Evolutionary conservation across 1,140 invertebrate genomes (phyloP).

Genomic region (Drosophila rhopaloa): DNA sequence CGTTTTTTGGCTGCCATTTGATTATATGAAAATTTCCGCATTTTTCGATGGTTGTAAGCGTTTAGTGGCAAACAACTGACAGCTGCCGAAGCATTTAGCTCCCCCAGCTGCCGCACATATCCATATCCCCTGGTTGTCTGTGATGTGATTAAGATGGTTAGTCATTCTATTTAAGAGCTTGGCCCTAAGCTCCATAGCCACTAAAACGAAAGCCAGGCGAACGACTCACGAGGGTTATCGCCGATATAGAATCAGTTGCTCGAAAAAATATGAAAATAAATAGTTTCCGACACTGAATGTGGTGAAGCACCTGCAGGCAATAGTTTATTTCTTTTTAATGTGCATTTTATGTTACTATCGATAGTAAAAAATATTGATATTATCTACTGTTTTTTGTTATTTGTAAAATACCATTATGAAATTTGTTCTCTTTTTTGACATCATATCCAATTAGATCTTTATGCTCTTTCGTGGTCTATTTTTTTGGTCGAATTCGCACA

Average conservation of each 20-base stretch:
- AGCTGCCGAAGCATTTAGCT: slow-evolving; percentile 62
- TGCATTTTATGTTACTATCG: background rate
- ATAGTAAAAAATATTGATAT: background rate
- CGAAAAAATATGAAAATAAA: slow-evolving; percentile 4
- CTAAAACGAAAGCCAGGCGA: slow-evolving; percentile 25
- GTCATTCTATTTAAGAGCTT: slow-evolving; percentile 72
- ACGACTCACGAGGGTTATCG: slow-evolving; percentile 16
- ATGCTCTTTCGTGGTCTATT: background rate
- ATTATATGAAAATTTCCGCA: slow-evolving; percentile 45
- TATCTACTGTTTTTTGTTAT: background rate
- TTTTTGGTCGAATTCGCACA: background rate
- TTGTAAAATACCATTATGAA: background rate
- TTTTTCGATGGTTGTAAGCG: slow-evolving; percentile 61
- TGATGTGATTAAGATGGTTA: slow-evolving; percentile 74
- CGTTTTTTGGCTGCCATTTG: slow-evolving; percentile 44
- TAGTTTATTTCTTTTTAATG: background rate
- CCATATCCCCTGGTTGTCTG: slow-evolving; percentile 35
- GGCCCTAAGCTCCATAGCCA: slow-evolving; percentile 61
- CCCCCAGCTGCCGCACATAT: slow-evolving; percentile 4
- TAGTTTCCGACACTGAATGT: background rate
- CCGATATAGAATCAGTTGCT: slow-evolving; percentile 14
- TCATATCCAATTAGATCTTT: background rate
- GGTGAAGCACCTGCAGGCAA: background rate
- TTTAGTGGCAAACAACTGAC: slow-evolving; percentile 66
- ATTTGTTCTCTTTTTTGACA: background rate